These are phyloP conservation scores for Actinia tenebrosa DNA, from an alignment of 64 coral and sea anemone genomes.

Conservation along the genomic window DNA sequence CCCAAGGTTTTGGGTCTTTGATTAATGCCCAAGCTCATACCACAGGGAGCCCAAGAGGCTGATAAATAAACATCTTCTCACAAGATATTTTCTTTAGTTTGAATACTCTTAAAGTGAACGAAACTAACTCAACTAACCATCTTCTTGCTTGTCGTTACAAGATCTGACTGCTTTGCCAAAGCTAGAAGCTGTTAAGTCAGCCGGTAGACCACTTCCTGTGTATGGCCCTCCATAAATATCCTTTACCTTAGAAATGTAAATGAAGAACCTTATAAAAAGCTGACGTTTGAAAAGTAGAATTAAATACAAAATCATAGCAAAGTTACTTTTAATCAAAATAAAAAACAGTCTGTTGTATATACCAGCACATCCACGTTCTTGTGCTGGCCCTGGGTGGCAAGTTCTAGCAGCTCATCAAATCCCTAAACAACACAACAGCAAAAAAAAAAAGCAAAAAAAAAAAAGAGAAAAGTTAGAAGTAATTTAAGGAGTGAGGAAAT, in stretches of 20 bases:
- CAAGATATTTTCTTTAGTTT: background rate
- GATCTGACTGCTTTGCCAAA: conserved; percentile 91
- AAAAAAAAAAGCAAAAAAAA: background rate
- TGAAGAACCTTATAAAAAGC: background rate
- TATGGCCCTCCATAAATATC: conserved; percentile 98
- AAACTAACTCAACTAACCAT: conserved; percentile 28
- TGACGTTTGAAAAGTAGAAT: background rate
- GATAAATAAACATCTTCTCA: no score
- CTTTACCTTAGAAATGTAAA: conserved; percentile 55
- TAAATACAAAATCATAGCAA: no score
- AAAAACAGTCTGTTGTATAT: background rate
- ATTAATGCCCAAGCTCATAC: no score
- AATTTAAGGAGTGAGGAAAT: no score
- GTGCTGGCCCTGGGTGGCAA: conserved; percentile 83
- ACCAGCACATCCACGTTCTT: conserved; percentile 98
- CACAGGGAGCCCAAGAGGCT: no score
- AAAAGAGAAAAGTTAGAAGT: background rate
- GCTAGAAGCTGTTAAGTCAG: conserved; percentile 84
- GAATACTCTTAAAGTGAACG: background rate
- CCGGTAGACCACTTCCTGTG: conserved; percentile 64
- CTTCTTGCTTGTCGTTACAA: conserved; percentile 46
- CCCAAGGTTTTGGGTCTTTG: no score
- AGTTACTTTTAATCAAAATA: background rate
- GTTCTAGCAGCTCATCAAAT: conserved; percentile 91
- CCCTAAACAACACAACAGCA: conserved; percentile 31